Evolutionary conservation across 2,888 invertebrate species (phyloP), one percentile per base, ranked within the genome.

Genomic region (Athalia rosae): DNA sequence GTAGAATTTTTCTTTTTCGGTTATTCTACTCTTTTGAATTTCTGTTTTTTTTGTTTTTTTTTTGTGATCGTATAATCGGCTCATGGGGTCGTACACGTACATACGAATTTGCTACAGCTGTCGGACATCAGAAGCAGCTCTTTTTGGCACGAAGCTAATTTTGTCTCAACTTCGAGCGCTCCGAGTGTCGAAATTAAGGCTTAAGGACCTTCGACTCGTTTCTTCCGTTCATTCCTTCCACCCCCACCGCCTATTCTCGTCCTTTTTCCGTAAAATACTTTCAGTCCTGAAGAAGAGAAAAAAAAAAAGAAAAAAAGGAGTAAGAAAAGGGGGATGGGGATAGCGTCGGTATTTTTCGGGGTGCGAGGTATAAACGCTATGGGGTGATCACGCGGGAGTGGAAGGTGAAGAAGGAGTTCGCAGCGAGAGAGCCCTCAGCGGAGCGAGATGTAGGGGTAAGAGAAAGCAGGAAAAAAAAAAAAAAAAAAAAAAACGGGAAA

Each of bases 181-280:
- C 59, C 73, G 59, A 73, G 73, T 73, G 59, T 58, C 73, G 48
- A 73, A 73, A 73, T 73, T 59, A 59, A 4, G 47, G 73, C 73
- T 59, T 59, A 73, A 73, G 73, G 59, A 73, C 59, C 73, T 58
- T 47, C 47, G 59, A 73, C 58, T 73, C 59, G 59, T 73, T 8
- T 61, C 4, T 13, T 61, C 9, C 61, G 15, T 28, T 28, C 28
- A 28, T 28, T 28, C 56, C 56, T 13, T 6, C 53, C n/a, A 69
- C 53, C 53, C 69, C 28, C 53, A 11, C n/a, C n/a, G 13, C 6
- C 66, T 9, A n/a, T 53, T 69, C 69, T 69, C 43, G 11, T n/a
- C 48, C 53, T 11, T 53, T 56, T 69, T 69, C 56, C 69, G n/a
- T 43, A 41, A 53, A 69, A 69, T 69, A 69, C 69, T 69, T 53